Percentiles rank a stretch among this genome's conserved stretches.
phyloP scores from a whole-genome alignment of 2,797 vertebrate species.

The Craterocephalus amniculus region DNA sequence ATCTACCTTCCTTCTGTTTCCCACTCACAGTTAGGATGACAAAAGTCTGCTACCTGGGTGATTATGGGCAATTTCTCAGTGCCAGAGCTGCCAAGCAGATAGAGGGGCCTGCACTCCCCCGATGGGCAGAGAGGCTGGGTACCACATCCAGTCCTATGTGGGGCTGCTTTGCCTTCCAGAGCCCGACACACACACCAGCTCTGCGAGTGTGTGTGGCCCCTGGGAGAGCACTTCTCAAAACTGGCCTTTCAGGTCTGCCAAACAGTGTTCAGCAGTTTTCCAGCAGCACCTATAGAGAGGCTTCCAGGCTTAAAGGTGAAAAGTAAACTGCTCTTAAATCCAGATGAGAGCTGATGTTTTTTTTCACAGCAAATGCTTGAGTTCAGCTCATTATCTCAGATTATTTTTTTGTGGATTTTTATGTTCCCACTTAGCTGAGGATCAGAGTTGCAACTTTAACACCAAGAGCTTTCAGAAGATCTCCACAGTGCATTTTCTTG shows the following conservation, averaged over 20 bases:
- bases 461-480: slow-evolving; percentile 41
- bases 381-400: slow-evolving; percentile 44
- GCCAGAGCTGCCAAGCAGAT: slow-evolving; percentile 80
- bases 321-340: slow-evolving; percentile 52
- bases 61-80: slow-evolving; percentile 87
- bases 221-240: slow-evolving; percentile 76
- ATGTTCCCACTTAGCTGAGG: slow-evolving; percentile 41
- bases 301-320: slow-evolving; percentile 44
- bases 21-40: slow-evolving; percentile 82
- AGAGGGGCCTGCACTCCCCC: slow-evolving; percentile 77
- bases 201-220: slow-evolving; percentile 59
- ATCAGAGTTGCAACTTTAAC: slow-evolving; percentile 59
- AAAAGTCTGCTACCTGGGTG: slow-evolving; percentile 85
- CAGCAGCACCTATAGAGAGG: slow-evolving; percentile 60
- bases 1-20: slow-evolving; percentile 81
- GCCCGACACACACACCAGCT: slow-evolving; percentile 63
- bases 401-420: slow-evolving; percentile 43
- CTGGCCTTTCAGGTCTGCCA: slow-evolving; percentile 76
- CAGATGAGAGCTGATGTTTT: slow-evolving; percentile 34
- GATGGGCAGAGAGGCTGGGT: slow-evolving; percentile 79
- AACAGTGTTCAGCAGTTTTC: slow-evolving; percentile 56
- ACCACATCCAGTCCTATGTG: slow-evolving; percentile 67
- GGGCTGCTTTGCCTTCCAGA: slow-evolving; percentile 65
- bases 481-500: slow-evolving; percentile 43
- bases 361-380: slow-evolving; percentile 25